phyloP scores from a whole-genome alignment of 2,113 vertebrate genomes.

The Ptilonorhynchus violaceus region DNA sequence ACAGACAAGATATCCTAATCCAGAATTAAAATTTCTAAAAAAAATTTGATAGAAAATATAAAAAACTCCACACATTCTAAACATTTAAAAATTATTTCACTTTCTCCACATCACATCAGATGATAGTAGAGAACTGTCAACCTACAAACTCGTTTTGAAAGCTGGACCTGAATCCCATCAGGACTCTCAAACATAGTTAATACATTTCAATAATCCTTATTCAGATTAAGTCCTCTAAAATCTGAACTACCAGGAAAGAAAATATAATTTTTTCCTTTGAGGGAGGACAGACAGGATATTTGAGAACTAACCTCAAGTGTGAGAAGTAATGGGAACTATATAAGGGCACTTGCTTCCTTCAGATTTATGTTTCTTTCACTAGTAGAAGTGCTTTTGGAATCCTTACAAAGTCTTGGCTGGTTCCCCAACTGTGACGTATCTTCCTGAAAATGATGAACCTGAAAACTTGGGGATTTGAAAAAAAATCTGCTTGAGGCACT shows the following conservation, averaged over 20 bases:
- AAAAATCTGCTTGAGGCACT: not conserved
- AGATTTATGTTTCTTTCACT: not conserved
- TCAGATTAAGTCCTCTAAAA: not conserved
- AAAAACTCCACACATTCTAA: not conserved
- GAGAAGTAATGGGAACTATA: not conserved
- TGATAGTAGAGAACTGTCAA: not conserved
- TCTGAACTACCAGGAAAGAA: not conserved
- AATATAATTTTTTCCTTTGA: not conserved
- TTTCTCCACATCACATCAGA: not conserved
- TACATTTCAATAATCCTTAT: not conserved
- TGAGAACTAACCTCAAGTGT: not conserved
- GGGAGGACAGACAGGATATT: not conserved
- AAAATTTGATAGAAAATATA: not conserved
- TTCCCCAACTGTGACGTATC: not conserved
- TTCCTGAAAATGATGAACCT: not conserved
- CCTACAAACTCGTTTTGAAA: not conserved
- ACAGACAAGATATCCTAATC: not conserved
- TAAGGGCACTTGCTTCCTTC: not conserved
- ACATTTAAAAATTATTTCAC: not conserved
- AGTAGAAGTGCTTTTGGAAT: not conserved
- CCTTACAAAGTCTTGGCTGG: not conserved
- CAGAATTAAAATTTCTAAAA: not conserved
- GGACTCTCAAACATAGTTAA: not conserved
- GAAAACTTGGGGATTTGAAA: not conserved
- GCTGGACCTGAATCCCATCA: not conserved